These are phyloP conservation scores for Sebastiscus tertius DNA, from an alignment of 2,797 vertebrate species.

Conservation along the genomic window DNA sequence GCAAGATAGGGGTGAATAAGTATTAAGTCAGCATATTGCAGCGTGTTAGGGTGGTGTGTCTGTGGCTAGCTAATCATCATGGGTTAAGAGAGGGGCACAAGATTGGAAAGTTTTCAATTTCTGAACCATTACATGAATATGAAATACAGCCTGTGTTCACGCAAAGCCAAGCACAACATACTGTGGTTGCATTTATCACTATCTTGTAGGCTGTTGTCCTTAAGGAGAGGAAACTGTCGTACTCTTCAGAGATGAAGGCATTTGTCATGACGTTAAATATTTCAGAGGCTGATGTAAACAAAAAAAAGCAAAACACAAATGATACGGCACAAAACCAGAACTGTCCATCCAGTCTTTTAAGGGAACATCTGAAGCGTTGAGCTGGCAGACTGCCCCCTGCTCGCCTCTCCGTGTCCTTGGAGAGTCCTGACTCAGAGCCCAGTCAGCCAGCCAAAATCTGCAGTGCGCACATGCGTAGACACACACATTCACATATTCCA, in stretches of 20 bases:
- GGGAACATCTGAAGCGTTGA: conserved; percentile 51
- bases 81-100: conserved; percentile 13
- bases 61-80: conserved; percentile 26
- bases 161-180: neutral
- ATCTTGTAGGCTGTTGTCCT: neutral
- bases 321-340: conserved; percentile 15
- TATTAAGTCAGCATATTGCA: conserved; percentile 53
- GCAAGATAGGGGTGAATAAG: conserved; percentile 30
- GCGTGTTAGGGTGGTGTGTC: conserved; percentile 14
- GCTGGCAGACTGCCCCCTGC: conserved; percentile 50
- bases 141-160: conserved; percentile 4
- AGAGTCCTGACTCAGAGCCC: conserved; percentile 79
- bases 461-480: conserved; percentile 29
- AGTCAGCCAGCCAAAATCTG: conserved; percentile 68
- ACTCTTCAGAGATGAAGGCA: neutral
- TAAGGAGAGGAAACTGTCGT: neutral
- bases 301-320: neutral
- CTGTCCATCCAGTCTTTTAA: conserved; percentile 44
- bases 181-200: neutral
- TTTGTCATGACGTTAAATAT: neutral
- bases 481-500: conserved; percentile 22
- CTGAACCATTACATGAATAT: conserved; percentile 2
- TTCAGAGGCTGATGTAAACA: neutral
- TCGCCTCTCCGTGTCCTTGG: conserved; percentile 73
- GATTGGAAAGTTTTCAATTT: conserved; percentile 39